Conservation (phyloP, 2,113 vertebrate species). For the Lagenorhynchus albirostris region DNA sequence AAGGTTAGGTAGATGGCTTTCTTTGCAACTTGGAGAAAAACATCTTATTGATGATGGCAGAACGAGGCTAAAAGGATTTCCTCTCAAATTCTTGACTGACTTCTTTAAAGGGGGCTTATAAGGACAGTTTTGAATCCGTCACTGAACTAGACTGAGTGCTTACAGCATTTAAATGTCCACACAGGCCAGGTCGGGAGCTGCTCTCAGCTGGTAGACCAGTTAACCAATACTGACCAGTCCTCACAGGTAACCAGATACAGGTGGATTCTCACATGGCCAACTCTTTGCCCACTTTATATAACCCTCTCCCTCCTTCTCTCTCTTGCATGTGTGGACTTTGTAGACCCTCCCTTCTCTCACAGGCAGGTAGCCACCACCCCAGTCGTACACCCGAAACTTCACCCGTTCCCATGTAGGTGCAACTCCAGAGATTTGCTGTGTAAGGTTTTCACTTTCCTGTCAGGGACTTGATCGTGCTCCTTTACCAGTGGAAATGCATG, state of each 20-base stretch:
- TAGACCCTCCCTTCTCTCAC: background rate
- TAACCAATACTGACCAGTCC: background rate
- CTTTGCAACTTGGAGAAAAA: background rate
- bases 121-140: background rate
- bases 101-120: background rate
- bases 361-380: background rate
- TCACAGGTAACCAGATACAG: fast-evolving
- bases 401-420: too few relatives aligned
- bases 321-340: background rate
- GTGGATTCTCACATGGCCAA: fast-evolving
- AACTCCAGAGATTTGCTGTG: background rate
- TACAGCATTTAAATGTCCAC: background rate
- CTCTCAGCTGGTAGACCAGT: background rate
- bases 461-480: background rate
- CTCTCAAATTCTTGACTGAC: background rate
- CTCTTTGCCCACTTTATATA: fast-evolving
- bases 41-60: background rate
- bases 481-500: background rate
- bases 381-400: fast-evolving
- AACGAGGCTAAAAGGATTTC: background rate
- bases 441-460: slow-evolving; percentile 5
- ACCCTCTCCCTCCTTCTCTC: background rate
- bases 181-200: background rate
- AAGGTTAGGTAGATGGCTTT: background rate
- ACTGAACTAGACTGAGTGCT: background rate